These are phyloP conservation scores for Dugesia japonica DNA, from an alignment of 2,888 invertebrate genomes.

Conservation along the genomic window DNA sequence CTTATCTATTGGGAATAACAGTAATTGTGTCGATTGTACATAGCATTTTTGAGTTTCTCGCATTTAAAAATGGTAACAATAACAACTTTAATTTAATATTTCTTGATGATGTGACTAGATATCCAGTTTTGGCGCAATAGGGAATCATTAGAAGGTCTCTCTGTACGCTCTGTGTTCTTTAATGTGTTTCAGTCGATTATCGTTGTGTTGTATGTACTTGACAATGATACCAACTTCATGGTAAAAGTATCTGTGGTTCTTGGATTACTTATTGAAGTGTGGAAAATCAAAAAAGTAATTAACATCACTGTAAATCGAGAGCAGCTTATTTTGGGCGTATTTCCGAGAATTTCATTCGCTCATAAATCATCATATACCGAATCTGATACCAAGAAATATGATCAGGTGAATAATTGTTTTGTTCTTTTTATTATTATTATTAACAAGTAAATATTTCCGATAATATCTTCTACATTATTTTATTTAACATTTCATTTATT, in stretches of 20 bases:
- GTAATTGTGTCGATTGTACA: slow-evolving; percentile 79
- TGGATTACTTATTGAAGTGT: slow-evolving; percentile 82
- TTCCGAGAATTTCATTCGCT: slow-evolving; percentile 65
- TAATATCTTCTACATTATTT: too few species aligned
- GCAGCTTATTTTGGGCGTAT: slow-evolving; percentile 59
- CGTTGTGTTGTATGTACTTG: background rate
- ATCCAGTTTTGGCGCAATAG: slow-evolving; percentile 99
- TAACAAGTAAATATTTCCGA: too few species aligned
- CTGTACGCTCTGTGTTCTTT: slow-evolving; percentile 63
- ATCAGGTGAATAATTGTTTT: slow-evolving; percentile 54
- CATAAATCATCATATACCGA: slow-evolving; percentile 92
- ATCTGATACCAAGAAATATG: slow-evolving; percentile 79
- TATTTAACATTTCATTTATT: too few species aligned
- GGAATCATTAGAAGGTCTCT: slow-evolving; percentile 83
- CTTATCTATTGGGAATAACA: slow-evolving; percentile 76
- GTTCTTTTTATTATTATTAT: too few species aligned
- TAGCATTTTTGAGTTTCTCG: slow-evolving; percentile 87
- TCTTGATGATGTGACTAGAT: too few species aligned
- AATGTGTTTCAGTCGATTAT: slow-evolving; percentile 51
- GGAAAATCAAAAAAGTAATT: slow-evolving; percentile 85
- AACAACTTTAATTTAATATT: slow-evolving; percentile 37
- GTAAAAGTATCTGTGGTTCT: slow-evolving; percentile 81
- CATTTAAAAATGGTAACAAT: slow-evolving; percentile 92
- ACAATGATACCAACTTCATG: slow-evolving; percentile 86
- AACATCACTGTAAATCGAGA: slow-evolving; percentile 55